Percentiles rank a stretch among this genome's conserved stretches.
Conservation (phyloP, 1,140 invertebrate species). For the Drosophila setifemur region DNA sequence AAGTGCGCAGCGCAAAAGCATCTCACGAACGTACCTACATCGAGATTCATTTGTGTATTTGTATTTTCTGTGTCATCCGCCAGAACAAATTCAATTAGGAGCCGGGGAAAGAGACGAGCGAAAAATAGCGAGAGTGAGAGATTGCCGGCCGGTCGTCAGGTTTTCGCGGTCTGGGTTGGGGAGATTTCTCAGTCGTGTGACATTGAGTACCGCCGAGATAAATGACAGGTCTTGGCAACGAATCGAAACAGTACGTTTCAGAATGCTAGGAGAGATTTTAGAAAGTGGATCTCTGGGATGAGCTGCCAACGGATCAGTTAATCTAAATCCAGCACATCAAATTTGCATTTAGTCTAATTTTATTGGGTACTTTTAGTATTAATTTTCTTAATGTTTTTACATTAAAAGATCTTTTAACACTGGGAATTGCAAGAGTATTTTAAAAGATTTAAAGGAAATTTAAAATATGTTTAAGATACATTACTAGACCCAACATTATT, state of each 20-base stretch:
- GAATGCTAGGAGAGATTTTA: constrained; percentile 16
- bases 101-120: too few relatives aligned
- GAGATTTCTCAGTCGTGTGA: constrained; percentile 24
- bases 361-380: too few relatives aligned
- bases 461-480: too few relatives aligned
- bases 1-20: constrained; percentile 69
- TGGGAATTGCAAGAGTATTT: too few relatives aligned
- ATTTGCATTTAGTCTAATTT: background rate
- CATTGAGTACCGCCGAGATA: constrained; percentile 54
- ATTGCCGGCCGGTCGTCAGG: constrained; percentile 40
- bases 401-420: too few relatives aligned
- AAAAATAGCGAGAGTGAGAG: constrained; percentile 21
- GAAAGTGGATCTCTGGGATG: constrained; percentile 30
- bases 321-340: background rate
- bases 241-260: constrained; percentile 13
- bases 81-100: constrained; percentile 52
- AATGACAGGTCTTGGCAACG: constrained; percentile 49
- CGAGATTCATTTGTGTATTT: constrained; percentile 30
- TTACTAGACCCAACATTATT: too few relatives aligned
- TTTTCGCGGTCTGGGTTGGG: constrained; percentile 12
- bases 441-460: too few relatives aligned
- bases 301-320: constrained; percentile 18
- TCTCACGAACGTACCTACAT: background rate
- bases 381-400: too few relatives aligned
- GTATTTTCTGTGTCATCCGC: constrained; percentile 40